Conservation (phyloP, 2,888 invertebrate genomes). For the Apeira syringaria region DNA sequence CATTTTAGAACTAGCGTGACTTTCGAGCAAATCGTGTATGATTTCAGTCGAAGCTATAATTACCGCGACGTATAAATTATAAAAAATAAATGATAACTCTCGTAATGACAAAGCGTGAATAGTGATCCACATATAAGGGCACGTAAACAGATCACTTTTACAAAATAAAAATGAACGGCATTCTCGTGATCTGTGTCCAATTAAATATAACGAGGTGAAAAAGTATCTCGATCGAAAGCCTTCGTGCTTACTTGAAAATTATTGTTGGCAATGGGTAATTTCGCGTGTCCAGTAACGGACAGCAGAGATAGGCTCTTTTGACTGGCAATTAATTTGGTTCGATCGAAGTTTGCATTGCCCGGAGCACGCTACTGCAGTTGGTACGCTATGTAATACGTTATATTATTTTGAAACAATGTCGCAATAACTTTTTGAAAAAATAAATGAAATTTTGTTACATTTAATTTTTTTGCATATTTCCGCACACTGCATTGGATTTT, state of each 20-base stretch:
- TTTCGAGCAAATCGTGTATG: no score
- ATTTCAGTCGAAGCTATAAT: no score
- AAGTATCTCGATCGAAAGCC: constrained; percentile 18
- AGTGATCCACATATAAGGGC: neutral
- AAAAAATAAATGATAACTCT: no score
- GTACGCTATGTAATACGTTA: no score
- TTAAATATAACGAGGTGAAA: constrained; percentile 28
- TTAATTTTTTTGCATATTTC: no score
- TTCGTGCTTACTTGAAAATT: constrained; percentile 25
- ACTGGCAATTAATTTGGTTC: constrained; percentile 50
- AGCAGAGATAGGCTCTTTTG: constrained; percentile 47
- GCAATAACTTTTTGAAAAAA: no score
- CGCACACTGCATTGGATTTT: no score
- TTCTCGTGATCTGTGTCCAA: constrained; percentile 18
- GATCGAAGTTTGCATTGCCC: constrained; percentile 29
- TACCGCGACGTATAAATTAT: no score
- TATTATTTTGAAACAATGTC: no score
- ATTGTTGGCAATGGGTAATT: constrained; percentile 26
- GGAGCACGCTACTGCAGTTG: constrained; percentile 27
- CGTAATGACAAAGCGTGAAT: neutral
- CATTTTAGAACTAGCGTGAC: no score
- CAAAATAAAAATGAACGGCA: neutral
- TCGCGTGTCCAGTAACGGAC: constrained; percentile 41
- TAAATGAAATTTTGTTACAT: no score
- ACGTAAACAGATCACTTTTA: neutral